Base-by-base conservation (phyloP, 2,797 vertebrate genomes). In the Anabacerthia variegaticeps region DNA sequence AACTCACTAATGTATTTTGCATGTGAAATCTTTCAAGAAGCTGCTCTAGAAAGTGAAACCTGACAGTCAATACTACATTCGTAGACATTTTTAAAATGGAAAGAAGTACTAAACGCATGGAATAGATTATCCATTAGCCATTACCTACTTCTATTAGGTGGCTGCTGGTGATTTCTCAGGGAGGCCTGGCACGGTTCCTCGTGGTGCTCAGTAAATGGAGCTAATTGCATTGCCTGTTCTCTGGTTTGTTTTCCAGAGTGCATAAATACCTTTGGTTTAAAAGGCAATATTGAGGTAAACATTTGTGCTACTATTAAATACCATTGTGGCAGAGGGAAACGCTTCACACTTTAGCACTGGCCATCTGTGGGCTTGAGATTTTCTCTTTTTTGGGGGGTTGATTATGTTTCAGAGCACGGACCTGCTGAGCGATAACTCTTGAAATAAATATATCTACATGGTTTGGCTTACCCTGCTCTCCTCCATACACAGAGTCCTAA, bases 91-190 rank as follows among this genome's bases (percentile, higher is more conserved):
- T 73, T 84, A 58, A 78, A 94, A 89, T 61, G 80, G 66, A 93
- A 95, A 91, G 59, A 66, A 79, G 41, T 76, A 68, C 37, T 67
- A 83, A 87, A 88, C 46, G 55, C 59, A 68, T 39, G 63, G 83
- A 89, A 87, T 52, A 95, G 72, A 80, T 89, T 95, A 83, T 95
- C 91, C 86, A 63, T 91, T 85, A 82, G 27, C 77, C 65, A 51
- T 93, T 89, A 71, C 27, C 52, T 85, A 17, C 32, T 79, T 59
- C 78, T 77, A 2, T 74, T 54, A 75, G 46, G 68, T 72, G 73
- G 7, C 36, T 87, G 41, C 58, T 77, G 69, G 78, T 66, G 56
- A 72, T 88, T 88, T 51, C 85, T 75, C 28, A 46, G 87, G 76
- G 65, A 77, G 68, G 21, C 51, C 75, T 91, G 78, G 81, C 86